These are phyloP conservation scores for Nomada ruficornis DNA, from an alignment of 2,888 invertebrate species.

Conservation along the genomic window DNA sequence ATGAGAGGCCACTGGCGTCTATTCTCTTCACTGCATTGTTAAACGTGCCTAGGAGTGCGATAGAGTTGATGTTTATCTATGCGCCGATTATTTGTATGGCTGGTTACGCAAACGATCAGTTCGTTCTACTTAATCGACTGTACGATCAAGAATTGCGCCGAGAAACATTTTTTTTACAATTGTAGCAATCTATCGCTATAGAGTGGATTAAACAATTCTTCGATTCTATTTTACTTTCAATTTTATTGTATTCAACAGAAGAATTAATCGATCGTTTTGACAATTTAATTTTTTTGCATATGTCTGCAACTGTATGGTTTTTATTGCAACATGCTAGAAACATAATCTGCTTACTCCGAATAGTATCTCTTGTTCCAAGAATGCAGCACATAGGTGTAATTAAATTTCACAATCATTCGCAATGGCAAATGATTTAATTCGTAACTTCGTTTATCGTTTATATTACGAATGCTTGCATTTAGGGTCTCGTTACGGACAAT, in stretches of 20 bases:
- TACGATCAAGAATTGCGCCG: too few relatives aligned
- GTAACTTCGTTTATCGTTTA: neutral
- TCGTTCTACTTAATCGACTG: neutral
- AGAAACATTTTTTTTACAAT: neutral
- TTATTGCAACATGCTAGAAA: too few relatives aligned
- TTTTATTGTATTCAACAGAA: too few relatives aligned
- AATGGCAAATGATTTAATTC: conserved; percentile 9
- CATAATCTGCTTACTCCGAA: neutral
- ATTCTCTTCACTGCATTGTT: neutral
- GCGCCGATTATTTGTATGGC: neutral
- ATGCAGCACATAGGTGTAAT: neutral
- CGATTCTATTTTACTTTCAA: too few relatives aligned
- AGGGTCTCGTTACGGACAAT: neutral
- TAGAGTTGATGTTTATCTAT: conserved; percentile 1
- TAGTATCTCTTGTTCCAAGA: neutral
- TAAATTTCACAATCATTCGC: neutral
- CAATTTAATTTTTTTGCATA: too few relatives aligned
- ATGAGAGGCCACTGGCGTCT: conserved; percentile 13
- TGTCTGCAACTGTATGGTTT: too few relatives aligned
- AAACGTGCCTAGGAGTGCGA: neutral
- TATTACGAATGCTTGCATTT: neutral
- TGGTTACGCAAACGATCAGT: neutral
- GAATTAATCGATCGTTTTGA: too few relatives aligned
- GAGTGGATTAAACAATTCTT: too few relatives aligned
- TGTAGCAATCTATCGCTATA: too few relatives aligned